phyloP scores from a whole-genome alignment of 2,113 vertebrate genomes.

The Eolophus roseicapilla region DNA sequence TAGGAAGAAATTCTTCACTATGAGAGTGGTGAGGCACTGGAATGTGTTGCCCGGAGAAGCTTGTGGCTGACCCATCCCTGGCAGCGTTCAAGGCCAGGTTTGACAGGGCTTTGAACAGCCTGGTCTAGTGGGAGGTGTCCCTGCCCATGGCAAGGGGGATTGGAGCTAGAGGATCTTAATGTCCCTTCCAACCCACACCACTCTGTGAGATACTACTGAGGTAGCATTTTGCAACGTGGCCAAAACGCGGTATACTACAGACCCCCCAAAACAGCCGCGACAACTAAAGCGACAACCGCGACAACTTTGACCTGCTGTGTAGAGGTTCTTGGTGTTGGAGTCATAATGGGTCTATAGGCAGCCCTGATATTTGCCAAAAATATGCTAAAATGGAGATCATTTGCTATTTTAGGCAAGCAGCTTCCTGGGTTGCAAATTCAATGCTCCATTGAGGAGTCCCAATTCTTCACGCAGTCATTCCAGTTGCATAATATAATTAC shows the following conservation, averaged over 20 bases:
- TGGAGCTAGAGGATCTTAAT: neutral
- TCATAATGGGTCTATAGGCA: neutral
- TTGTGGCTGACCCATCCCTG: neutral
- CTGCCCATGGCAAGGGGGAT: neutral
- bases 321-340: neutral
- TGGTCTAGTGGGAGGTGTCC: neutral
- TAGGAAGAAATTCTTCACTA: neutral
- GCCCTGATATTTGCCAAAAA: neutral
- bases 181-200: neutral
- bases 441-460: neutral
- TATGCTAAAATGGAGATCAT: neutral
- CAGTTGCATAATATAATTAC: constrained; percentile 1
- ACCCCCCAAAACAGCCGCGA: neutral
- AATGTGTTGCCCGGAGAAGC: neutral
- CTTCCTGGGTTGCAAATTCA: constrained; percentile 4
- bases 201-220: neutral
- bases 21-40: neutral
- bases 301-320: neutral
- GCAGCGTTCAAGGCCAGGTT: neutral
- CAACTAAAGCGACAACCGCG: neutral
- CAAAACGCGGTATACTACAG: rapidly evolving
- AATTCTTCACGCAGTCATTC: neutral
- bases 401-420: neutral
- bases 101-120: neutral
- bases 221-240: neutral